phyloP scores from a whole-genome alignment of 1,140 invertebrate genomes.

The Mactra quadrangularis region DNA sequence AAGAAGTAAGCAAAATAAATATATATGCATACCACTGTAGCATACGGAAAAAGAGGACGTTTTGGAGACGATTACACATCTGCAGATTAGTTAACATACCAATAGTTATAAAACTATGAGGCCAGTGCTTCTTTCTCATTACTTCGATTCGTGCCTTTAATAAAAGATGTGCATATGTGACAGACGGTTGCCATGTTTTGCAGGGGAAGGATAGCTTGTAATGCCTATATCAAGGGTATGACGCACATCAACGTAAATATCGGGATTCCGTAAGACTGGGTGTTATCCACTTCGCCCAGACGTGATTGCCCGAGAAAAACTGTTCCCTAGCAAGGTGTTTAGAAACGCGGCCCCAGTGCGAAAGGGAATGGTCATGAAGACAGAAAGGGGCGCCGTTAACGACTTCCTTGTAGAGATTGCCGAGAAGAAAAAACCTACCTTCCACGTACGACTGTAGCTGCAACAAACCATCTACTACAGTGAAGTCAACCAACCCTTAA shows the following conservation, averaged over 20 bases:
- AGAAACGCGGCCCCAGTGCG: neutral
- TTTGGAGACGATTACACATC: too few relatives aligned
- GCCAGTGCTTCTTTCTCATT: too few relatives aligned
- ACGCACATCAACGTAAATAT: neutral
- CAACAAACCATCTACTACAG: too few relatives aligned
- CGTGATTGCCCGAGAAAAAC: neutral
- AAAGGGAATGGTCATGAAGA: slow-evolving; percentile 7
- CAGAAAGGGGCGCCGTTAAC: slow-evolving; percentile 13
- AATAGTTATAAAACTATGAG: too few relatives aligned
- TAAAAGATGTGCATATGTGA: too few relatives aligned
- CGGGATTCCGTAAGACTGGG: slow-evolving; percentile 9
- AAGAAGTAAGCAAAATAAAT: too few relatives aligned
- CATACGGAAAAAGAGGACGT: too few relatives aligned
- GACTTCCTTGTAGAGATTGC: neutral
- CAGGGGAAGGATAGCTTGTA: slow-evolving; percentile 25
- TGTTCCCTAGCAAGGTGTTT: slow-evolving; percentile 41
- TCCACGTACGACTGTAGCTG: neutral
- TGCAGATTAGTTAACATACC: too few relatives aligned
- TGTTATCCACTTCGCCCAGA: slow-evolving; percentile 1
- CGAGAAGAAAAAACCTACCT: neutral
- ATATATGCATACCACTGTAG: too few relatives aligned
- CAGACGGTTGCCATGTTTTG: neutral
- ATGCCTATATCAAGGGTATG: slow-evolving; percentile 38
- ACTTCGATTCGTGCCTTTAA: too few relatives aligned
- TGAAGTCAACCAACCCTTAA: neutral